phyloP scores from a whole-genome alignment of 2,888 invertebrate genomes.

The Candidula unifasciata region DNA sequence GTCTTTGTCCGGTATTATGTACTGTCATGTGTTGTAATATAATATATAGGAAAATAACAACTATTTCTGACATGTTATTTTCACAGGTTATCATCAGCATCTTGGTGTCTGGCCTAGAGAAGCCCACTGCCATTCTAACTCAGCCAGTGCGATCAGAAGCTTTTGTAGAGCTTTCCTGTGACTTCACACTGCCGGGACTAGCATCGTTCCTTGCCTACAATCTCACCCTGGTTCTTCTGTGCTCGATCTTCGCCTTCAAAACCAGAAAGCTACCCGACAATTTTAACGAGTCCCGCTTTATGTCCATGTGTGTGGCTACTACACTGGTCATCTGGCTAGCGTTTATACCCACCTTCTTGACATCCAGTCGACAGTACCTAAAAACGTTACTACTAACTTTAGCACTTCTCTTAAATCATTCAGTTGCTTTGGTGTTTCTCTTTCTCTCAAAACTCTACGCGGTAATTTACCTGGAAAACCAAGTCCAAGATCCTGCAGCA shows the following conservation, averaged over 20 bases:
- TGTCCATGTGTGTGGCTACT: constrained; percentile 69
- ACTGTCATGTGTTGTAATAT: neutral
- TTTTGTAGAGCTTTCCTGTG: constrained; percentile 65
- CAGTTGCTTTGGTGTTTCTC: constrained; percentile 58
- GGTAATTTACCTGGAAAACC: constrained; percentile 39
- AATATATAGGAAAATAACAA: neutral
- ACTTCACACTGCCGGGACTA: constrained; percentile 59
- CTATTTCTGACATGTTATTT: neutral
- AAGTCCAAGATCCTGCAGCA: neutral
- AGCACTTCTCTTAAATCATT: constrained; percentile 58
- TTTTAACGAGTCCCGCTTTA: constrained; percentile 72
- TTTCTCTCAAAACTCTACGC: constrained; percentile 61
- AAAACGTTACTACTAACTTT: constrained; percentile 54
- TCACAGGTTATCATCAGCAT: constrained; percentile 29
- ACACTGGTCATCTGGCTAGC: constrained; percentile 68
- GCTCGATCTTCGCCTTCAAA: constrained; percentile 70
- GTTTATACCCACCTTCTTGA: constrained; percentile 67
- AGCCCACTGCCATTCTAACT: constrained; percentile 22
- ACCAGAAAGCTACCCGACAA: constrained; percentile 71
- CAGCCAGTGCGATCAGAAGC: constrained; percentile 56
- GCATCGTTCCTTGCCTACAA: constrained; percentile 65
- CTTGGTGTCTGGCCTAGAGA: neutral
- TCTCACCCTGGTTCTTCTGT: constrained; percentile 64
- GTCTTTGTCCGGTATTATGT: too few relatives aligned
- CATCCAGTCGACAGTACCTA: constrained; percentile 57